Conservation (phyloP, 2,113 vertebrate species). For the Sphaerodactylus townsendi region DNA sequence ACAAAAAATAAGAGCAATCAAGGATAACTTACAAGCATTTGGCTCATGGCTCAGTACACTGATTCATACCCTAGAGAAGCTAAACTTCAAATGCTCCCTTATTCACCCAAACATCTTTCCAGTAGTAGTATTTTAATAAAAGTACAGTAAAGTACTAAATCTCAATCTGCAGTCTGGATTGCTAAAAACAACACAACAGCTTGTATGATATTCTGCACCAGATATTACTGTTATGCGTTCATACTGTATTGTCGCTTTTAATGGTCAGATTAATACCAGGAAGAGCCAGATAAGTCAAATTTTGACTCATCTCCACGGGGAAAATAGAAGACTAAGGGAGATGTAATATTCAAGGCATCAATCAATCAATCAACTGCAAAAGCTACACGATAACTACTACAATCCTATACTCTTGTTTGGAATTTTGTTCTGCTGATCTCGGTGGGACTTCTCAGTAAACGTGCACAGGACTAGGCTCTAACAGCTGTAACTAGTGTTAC, state of each 20-base stretch:
- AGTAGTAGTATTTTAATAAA: background rate
- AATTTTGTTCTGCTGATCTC: background rate
- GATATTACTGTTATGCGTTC: conserved; percentile 40
- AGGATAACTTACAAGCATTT: background rate
- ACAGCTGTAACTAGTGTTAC: conserved; percentile 46
- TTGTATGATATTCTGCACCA: conserved; percentile 12
- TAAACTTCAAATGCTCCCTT: background rate
- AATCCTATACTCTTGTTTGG: background rate
- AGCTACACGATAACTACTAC: conserved; percentile 29
- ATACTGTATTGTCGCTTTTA: conserved; percentile 49
- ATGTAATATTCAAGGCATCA: conserved; percentile 29
- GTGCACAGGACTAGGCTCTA: background rate
- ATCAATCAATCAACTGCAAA: conserved; percentile 41
- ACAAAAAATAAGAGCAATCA: background rate
- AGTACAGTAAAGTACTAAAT: conserved; percentile 19
- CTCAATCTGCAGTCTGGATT: conserved; percentile 10
- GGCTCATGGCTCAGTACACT: background rate
- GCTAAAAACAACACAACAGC: conserved; percentile 15
- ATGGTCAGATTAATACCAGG: conserved; percentile 36
- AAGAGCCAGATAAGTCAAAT: conserved; percentile 29
- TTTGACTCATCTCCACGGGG: background rate
- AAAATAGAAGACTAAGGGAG: conserved; percentile 6
- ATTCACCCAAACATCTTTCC: background rate
- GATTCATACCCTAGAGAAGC: conserved; percentile 1
- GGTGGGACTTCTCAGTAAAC: background rate